Evolutionary conservation across 2,888 invertebrate species (phyloP), one percentile per base, ranked within the genome.

Genomic region (Mesorhabditis spiculigera): DNA sequence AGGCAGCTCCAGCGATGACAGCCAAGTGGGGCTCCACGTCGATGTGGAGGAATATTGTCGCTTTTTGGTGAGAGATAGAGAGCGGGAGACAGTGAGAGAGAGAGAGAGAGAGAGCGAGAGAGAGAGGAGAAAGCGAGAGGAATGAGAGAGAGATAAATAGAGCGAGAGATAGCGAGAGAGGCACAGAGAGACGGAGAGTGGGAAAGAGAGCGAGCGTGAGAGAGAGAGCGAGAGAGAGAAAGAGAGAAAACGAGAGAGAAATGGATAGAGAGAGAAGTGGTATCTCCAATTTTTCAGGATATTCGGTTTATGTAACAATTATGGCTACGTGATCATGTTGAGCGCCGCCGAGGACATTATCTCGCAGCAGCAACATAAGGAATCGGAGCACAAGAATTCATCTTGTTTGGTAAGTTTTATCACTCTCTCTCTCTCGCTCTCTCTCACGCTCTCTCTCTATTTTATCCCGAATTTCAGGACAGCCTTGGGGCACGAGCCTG

Each of bases 281-380:
- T 13, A 50, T 10, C 13, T 50, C 8, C 50, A 10, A 28, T 8
- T 10, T 70, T 71, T 62, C 70, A 88, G 93, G 92, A 88, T 93
- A 2, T 88, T 93, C 65, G 93, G 93, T 4, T 87, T 93, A 8
- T 91, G 91, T 86, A 93, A 93, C 86, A 93, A 93, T 87, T 93
- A 91, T 87, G 92, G 92, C 68, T 93, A 93, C 87, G 92, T 93
- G 62, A 91, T 93, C 50, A 93, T 93, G 93, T 87, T 93, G 68
- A 91, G 91, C 85, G 93, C 93, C 4, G 93, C 93, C 0, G 91
- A 91, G 85, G 93, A 93, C 86, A 92, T 93, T 82, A 89, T 74
- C 78, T 82, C 77, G 70, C 67, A 71, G 44, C 78, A 82, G 66
- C 73, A 78, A 50, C 73, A 78, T 69, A 71, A 66, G 3, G 50